phyloP scores from a whole-genome alignment of 1,140 invertebrate genomes.

The Drosophila erecta region DNA sequence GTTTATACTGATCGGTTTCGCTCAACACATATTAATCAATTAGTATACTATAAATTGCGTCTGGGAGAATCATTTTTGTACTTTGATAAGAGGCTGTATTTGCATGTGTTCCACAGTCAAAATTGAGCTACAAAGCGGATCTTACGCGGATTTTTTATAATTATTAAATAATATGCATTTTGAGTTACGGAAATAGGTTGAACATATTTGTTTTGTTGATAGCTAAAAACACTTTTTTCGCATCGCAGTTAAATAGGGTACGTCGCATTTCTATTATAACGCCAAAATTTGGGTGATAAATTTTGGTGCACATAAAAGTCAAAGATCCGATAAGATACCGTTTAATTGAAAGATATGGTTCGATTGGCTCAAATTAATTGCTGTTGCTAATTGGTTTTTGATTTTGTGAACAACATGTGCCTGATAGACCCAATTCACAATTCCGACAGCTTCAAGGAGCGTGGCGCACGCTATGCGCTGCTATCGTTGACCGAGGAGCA shows the following conservation, averaged over 20 bases:
- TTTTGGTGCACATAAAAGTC: constrained; percentile 16
- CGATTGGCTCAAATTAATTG: constrained; percentile 46
- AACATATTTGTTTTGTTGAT: not conserved
- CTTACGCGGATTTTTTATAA: not conserved
- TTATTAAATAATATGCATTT: not conserved
- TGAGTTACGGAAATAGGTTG: not conserved
- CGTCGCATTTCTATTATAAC: constrained; percentile 8
- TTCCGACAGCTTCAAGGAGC: constrained; percentile 93
- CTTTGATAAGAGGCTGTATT: constrained; percentile 21
- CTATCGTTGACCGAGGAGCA: constrained; percentile 90
- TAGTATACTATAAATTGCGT: constrained; percentile 19
- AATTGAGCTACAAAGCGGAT: too few species aligned
- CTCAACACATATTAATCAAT: constrained; percentile 15
- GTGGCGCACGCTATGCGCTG: constrained; percentile 94
- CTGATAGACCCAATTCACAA: constrained; percentile 15
- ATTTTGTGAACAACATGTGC: constrained; percentile 24
- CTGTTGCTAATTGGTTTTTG: constrained; percentile 54
- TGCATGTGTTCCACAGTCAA: too few species aligned
- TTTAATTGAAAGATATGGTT: constrained; percentile 23
- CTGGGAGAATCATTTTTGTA: constrained; percentile 12
- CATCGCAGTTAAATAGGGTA: not conserved
- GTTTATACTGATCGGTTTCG: constrained; percentile 1
- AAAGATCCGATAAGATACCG: constrained; percentile 49
- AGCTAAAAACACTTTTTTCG: too few species aligned
- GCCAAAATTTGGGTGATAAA: constrained; percentile 26